Evolutionary conservation across 2,888 invertebrate genomes (phyloP), one percentile per base, ranked within the genome.

Genomic region (Oegoconia quadripuncta): DNA sequence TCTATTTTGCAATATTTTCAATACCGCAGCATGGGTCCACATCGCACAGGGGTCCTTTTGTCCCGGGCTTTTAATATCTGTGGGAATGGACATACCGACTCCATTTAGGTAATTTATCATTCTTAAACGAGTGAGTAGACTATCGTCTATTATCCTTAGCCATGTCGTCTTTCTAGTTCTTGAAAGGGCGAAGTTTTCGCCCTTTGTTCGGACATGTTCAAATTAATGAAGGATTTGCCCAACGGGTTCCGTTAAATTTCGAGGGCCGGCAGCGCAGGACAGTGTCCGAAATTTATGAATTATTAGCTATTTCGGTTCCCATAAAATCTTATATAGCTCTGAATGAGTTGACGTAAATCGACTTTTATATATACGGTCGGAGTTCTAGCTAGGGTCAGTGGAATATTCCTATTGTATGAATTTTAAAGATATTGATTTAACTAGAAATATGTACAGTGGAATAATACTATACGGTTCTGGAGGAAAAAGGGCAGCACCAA

Each of bases 41-140:
- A 53, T 58, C 64, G 69, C 65, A 65, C 64, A 64, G 75, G 84
- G 81, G 74, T 71, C 70, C 71, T 57, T 74, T 86, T 84, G 82
- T 82, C 69, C 76, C 55, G 11, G 57, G 67, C 59, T 68, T 84
- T 80, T 87, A 87, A 87, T 87, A 87, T 87, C 84, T 86, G 87
- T 87, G 87, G 87, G 87, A 87, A 87, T 84, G 76, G 81, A 84
- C 86, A 82, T 80, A 75, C 81, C 82, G 77, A 78, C 70, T 83
- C 80, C 82, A 82, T 82, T 82, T 83, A 63, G 76, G 79, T 78
- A 80, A 87, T 87, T 86, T 86, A 87, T 87, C 87, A 87, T 86
- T 84, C 84, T 86, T 86, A 84, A 87, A 86, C 82, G 74, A 83
- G 83, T 74, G 66, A 56, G 59, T 67, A 71, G 75, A 78, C 72